Evolutionary conservation across 2,113 vertebrate genomes (phyloP).

Genomic region (Phyllostomus discolor): DNA sequence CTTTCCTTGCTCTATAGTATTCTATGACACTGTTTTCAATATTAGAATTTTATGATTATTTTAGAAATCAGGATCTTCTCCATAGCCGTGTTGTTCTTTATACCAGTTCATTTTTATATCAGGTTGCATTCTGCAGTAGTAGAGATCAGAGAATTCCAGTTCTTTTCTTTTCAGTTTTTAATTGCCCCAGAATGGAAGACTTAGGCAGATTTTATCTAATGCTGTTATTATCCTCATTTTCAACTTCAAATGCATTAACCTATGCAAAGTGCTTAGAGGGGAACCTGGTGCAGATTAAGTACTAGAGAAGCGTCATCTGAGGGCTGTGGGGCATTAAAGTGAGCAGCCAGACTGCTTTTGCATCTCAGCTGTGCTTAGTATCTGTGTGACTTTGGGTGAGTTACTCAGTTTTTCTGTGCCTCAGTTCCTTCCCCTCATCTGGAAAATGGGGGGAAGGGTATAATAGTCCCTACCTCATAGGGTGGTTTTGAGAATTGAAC

Average conservation of each 20-base stretch:
- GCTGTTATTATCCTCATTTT: neutral
- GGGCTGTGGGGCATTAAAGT: rapidly evolving
- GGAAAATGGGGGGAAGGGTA: neutral
- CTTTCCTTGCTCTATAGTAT: neutral
- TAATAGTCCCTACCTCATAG: neutral
- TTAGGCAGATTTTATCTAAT: neutral
- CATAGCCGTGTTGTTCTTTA: neutral
- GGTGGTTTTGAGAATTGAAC: neutral
- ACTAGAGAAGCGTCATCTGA: neutral
- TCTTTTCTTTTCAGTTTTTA: neutral
- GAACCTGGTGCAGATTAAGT: neutral
- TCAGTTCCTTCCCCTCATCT: neutral
- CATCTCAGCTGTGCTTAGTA: neutral
- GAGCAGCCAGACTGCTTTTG: neutral
- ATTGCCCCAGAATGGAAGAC: neutral
- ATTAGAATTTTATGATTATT: neutral
- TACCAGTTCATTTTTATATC: neutral
- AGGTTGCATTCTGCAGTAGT: neutral
- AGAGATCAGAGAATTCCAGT: neutral
- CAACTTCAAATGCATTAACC: neutral
- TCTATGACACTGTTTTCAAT: neutral
- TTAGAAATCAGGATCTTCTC: neutral
- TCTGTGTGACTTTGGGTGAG: neutral
- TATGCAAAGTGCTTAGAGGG: neutral
- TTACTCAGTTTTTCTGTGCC: neutral